These are phyloP conservation scores for Penaeus vannamei DNA, from an alignment of 1,140 invertebrate genomes.

Conservation along the genomic window DNA sequence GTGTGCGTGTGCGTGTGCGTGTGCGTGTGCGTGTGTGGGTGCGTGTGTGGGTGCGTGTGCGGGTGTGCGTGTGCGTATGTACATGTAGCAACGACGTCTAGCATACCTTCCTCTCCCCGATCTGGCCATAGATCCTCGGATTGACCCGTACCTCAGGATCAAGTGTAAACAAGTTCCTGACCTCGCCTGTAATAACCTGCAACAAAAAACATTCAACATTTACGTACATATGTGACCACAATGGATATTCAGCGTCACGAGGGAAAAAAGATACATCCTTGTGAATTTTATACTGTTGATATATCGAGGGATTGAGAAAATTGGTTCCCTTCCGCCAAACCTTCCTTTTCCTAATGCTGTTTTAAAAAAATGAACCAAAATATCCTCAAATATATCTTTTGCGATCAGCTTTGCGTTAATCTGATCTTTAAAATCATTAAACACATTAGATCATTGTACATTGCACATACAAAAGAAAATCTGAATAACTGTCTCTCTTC, in stretches of 20 bases:
- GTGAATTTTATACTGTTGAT: background rate
- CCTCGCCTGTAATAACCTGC: slow-evolving; percentile 63
- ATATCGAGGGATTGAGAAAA: too few species aligned
- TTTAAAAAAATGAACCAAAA: too few species aligned
- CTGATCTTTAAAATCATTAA: too few species aligned
- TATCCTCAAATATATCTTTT: too few species aligned
- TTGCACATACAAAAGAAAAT: too few species aligned
- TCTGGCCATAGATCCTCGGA: slow-evolving; percentile 59
- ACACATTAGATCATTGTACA: too few species aligned
- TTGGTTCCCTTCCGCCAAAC: background rate
- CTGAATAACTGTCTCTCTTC: too few species aligned
- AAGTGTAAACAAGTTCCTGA: slow-evolving; percentile 59
- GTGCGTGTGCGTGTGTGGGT: too few species aligned
- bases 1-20: too few species aligned
- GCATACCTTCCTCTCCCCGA: slow-evolving; percentile 63
- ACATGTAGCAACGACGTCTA: background rate
- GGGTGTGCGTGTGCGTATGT: too few species aligned
- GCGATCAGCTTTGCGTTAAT: too few species aligned
- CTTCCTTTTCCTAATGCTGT: background rate
- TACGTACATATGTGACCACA: background rate
- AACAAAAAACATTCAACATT: slow-evolving; percentile 1
- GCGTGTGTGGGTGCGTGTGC: too few species aligned
- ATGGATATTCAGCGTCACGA: background rate
- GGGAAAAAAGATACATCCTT: background rate
- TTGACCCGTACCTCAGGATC: slow-evolving; percentile 56